A percentile compares a stretch with the other conserved stretches of the same genome.
phyloP scores from a whole-genome alignment of 2,113 vertebrate genomes.

The Scatophagus argus region DNA sequence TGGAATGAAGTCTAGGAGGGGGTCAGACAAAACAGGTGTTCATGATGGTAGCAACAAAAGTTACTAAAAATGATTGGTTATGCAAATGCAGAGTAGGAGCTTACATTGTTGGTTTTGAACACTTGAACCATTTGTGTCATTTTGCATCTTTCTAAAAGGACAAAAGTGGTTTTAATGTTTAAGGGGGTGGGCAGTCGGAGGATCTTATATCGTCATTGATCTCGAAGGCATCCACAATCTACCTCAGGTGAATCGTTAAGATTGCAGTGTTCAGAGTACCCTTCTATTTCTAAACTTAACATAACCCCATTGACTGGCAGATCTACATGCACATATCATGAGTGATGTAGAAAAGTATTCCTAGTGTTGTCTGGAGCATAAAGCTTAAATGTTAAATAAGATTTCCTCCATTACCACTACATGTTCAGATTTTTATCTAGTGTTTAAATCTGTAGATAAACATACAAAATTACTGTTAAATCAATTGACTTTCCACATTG shows the following conservation, averaged over 20 bases:
- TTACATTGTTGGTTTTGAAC: slow-evolving; percentile 26
- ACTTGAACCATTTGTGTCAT: neutral
- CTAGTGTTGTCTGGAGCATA: slow-evolving; percentile 33
- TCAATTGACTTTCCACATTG: neutral
- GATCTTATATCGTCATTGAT: too few species aligned
- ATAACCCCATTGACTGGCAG: too few species aligned
- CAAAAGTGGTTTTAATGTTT: neutral
- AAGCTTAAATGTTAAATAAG: neutral
- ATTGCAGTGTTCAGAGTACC: too few species aligned
- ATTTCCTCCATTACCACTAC: neutral
- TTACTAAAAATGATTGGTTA: neutral
- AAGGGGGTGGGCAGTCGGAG: too few species aligned
- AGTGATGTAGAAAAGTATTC: neutral
- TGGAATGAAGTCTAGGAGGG: neutral
- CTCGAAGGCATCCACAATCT: too few species aligned
- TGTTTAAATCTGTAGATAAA: neutral
- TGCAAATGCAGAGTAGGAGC: neutral
- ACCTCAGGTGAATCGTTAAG: too few species aligned
- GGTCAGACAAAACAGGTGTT: neutral
- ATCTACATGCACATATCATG: too few species aligned
- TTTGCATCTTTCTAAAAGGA: neutral
- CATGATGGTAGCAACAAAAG: neutral
- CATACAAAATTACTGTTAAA: neutral
- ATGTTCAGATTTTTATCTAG: slow-evolving; percentile 5
- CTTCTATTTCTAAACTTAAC: too few species aligned